Percentiles rank a stretch among this genome's conserved stretches.
Evolutionary conservation across 2,888 invertebrate genomes (phyloP).

Genomic region (Ophion ventricosus): DNA sequence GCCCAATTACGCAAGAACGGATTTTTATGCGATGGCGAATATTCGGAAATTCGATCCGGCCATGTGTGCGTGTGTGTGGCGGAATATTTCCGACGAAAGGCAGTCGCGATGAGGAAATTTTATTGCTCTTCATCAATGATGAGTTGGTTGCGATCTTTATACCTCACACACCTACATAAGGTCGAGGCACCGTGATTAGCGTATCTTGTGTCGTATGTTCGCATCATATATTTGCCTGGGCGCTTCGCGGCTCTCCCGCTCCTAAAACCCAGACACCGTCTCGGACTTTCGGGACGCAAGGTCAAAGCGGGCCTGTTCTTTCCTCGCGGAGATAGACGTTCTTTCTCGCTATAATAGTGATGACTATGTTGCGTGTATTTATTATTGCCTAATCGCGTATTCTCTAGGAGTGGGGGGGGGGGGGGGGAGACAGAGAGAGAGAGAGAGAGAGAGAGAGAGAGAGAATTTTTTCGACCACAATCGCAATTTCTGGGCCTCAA

Average conservation of each 20-base stretch:
- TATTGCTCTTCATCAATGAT: not conserved
- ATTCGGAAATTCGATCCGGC: not conserved
- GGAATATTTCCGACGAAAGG: no score
- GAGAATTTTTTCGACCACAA: not conserved
- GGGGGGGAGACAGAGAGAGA: not conserved
- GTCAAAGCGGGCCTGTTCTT: not conserved
- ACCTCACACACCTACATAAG: not conserved
- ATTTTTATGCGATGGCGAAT: not conserved
- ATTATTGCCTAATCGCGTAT: conserved; percentile 21
- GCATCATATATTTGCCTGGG: not conserved
- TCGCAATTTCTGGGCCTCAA: no score
- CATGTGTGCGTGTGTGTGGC: not conserved
- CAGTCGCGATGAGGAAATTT: not conserved
- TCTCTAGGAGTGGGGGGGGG: not conserved
- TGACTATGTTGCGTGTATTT: conserved; percentile 1
- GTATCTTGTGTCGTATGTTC: not conserved
- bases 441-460: not conserved
- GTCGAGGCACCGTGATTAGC: not conserved
- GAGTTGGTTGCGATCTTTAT: not conserved
- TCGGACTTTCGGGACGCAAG: conserved; percentile 38
- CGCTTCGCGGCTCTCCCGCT: not conserved
- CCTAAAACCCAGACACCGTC: conserved; percentile 6
- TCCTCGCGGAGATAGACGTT: not conserved
- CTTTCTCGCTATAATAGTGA: not conserved
- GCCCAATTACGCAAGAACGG: not conserved